These are phyloP conservation scores for Mus caroli DNA, from an alignment of 2,797 vertebrate species.

Conservation along the genomic window DNA sequence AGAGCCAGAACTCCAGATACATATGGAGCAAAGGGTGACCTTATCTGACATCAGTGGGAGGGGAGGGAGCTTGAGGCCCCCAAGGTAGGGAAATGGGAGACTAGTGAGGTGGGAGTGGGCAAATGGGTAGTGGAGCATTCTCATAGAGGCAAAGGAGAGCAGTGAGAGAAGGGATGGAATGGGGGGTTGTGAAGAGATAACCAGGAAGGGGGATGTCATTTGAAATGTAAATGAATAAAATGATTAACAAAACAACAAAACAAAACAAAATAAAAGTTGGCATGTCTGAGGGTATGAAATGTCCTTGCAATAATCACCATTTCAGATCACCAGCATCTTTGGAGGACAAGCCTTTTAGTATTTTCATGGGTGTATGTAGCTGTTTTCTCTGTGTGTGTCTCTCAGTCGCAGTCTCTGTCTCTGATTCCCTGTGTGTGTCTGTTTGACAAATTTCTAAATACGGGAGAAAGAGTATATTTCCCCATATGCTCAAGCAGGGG, in stretches of 20 bases:
- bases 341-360: neutral
- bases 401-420: neutral
- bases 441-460: neutral
- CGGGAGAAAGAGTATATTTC: neutral
- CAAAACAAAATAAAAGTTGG: neutral
- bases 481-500: neutral
- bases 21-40: neutral
- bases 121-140: neutral
- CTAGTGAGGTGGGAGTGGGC: neutral
- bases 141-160: neutral
- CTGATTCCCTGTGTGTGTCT: neutral
- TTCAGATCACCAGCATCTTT: neutral
- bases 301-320: neutral
- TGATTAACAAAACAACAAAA: neutral
- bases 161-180: neutral
- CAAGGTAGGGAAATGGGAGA: neutral
- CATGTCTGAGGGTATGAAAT: slow-evolving; percentile 9
- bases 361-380: neutral
- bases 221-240: neutral
- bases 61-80: neutral
- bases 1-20: neutral
- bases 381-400: neutral
- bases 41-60: neutral
- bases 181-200: neutral
- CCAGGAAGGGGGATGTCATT: neutral